Evolutionary conservation across 2,113 vertebrate genomes (phyloP), one percentile per base, ranked within the genome.

Genomic region (Chaetops frenatus): DNA sequence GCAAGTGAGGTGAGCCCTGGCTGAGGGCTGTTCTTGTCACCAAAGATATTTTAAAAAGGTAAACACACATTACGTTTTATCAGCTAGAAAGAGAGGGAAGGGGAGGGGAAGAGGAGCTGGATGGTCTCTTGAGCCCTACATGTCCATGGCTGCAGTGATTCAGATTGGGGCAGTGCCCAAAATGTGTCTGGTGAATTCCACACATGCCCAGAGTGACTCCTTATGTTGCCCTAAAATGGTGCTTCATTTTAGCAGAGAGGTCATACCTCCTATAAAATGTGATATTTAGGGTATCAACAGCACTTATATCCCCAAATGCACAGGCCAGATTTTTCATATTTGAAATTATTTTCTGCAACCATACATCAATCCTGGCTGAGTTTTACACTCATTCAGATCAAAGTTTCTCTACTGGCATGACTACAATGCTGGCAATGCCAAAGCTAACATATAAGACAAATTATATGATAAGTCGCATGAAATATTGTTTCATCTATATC

Each of bases 171-270:
- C 67, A 88, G 94, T 81, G 90, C 93, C 94, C 85, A 94, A 90
- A 96, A 95, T 93, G 36, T 64, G 81, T 93, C 92, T 81, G 35
- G 14, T 94, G 82, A 88, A 97, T 96, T 94, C 94, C 94, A 81
- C 40, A 76, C 38, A 0, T 90, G 92, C 85, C 31, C 42, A 78
- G 90, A 81, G 86, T 67, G 86, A 88, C 67, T 81, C 28, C 28
- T 84, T 2, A 83, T 13, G 53, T 71, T 92, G 69, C 45, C 86
- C 94, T 95, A 93, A 96, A 96, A 95, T 70, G 69, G 94, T 93
- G 33, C 53, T 90, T 90, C 61, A 56, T 81, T 81, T 88, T 72
- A 84, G 71, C 47, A 69, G 76, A 81, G 44, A 64, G 48, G 78
- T 92, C 84, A 56, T 16, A 47, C 25, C 33, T 94, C 40, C 45